Base-by-base conservation (phyloP, 1,140 invertebrate species). In the Drosophila biarmipes region DNA sequence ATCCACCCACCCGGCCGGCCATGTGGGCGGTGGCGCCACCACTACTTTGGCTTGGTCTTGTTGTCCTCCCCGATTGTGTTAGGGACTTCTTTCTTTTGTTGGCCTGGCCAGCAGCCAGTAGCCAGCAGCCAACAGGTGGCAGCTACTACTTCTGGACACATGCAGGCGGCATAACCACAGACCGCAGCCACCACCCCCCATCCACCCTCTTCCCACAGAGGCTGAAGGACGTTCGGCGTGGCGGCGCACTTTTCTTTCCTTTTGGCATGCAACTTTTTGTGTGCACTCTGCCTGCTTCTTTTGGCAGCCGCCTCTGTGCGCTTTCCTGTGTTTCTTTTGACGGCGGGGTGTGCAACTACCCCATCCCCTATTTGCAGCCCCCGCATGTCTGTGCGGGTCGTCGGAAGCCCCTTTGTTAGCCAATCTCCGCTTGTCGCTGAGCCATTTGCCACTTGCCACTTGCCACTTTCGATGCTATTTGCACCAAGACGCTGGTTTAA, bases 71-170 rank as follows among this genome's bases (percentile, higher is more conserved):
- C 21, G 53, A 51, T 53, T 79, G 59, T 71, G 63, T 55, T 57
- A 69, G 66, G 62, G 58, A 59, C 73, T 84, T 69, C 63, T 84
- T 84, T 76, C 59, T 86, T 79, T 82, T 78, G 75, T 86, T 74
- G 49, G 52, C 24, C 27, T 2, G 29, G 29, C 29, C 7, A 24
- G 5, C 21, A 46, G 43, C 24, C 34, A 15, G 48, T 38, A 75
- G 37, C 21, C 19, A 17, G 8, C 15, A 11, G 3, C 27, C 56
- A 86, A 86, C 81, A 86, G 81, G 81, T 86, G 82, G 81, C 82
- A 76, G 67, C 68, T 66, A 76, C 63, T 71, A 80, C 63, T 78
- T 48, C 68, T 76, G 79, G 79, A 48, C 74, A 71, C 57, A 59
- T 29, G 48, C 80, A 74, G 35, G 48, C 68, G 8, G 66, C 48